Evolutionary conservation across 2,797 vertebrate species (phyloP), one percentile per base, ranked within the genome.

Genomic region (Labeo calbasu): DNA sequence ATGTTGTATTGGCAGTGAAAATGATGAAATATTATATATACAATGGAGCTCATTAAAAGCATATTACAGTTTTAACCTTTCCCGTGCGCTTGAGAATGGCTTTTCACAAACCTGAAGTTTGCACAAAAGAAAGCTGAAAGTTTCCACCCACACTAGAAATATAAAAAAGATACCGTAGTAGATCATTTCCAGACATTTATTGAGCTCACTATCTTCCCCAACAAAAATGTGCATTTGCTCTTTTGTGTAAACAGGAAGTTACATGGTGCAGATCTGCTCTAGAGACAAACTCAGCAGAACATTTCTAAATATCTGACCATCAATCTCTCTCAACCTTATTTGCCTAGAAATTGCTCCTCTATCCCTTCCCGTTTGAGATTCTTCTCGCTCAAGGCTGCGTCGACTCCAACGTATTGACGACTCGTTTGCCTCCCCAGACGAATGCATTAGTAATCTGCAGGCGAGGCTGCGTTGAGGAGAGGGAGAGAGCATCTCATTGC

Each of bases 21-120:
- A 95, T 95, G 92, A 94, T 93, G 92, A 92, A 94, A 94, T 94
- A 93, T 94, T 94, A 92, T 91, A 94, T 93, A 93, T 93, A 94
- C 91, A 94, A 92, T 92, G 92, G 93, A 94, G 93, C 93, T 94
- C 93, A 95, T 95, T 95, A 95, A 93, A 94, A 93, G 89, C 90
- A 87, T 92, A 94, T 95, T 94, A 94, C 75, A 79, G 63, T 83
- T 83, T 86, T 86, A 88, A 86, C 83, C 78, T 82, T 86, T 88
- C 65, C 78, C 4, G 1, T 72, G 23, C 5, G n/a, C 25, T 75
- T 86, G 63, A 50, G 43, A 72, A 71, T 61, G 81, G 43, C 66
- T 84, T 84, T 84, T 77, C 23, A 59, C 25, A 59, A 71, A 71
- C 53, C 65, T 81, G 17, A 82, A 71, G 63, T 72, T 77, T 59